These are phyloP conservation scores for Tortrix viridana DNA, from an alignment of 2,888 invertebrate species.

Conservation along the genomic window DNA sequence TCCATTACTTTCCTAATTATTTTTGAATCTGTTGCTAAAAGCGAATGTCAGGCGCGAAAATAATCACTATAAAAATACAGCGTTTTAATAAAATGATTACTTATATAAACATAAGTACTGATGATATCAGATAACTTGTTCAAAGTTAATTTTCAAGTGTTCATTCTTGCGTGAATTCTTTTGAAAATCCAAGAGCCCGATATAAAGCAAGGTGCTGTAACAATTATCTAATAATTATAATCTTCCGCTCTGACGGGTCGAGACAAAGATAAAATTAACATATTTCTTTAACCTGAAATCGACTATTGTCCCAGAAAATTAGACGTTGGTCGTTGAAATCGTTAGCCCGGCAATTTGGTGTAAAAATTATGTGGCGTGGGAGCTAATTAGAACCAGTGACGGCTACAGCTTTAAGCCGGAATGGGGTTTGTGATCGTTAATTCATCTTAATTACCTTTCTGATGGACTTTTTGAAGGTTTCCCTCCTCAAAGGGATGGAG, in stretches of 20 bases:
- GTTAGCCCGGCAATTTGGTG: constrained; percentile 69
- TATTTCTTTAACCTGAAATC: constrained; percentile 77
- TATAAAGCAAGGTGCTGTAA: constrained; percentile 63
- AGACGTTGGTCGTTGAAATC: constrained; percentile 70
- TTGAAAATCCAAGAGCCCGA: constrained; percentile 56
- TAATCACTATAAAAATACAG: too few relatives aligned
- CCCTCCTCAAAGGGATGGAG: constrained; percentile 52
- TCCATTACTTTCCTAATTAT: too few relatives aligned
- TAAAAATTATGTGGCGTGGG: constrained; percentile 72
- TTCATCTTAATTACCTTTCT: constrained; percentile 71
- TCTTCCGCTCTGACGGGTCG: constrained; percentile 75
- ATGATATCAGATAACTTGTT: constrained; percentile 40
- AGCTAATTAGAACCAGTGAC: constrained; percentile 64
- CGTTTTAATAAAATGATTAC: too few relatives aligned
- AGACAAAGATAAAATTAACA: constrained; percentile 80
- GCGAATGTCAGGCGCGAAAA: too few relatives aligned
- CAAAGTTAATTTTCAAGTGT: constrained; percentile 44
- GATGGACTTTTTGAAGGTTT: constrained; percentile 60
- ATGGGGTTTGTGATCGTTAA: constrained; percentile 62
- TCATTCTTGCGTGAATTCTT: constrained; percentile 51
- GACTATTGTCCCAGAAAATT: constrained; percentile 80
- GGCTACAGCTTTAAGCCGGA: constrained; percentile 44
- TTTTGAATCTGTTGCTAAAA: too few relatives aligned
- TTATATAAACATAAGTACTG: constrained; percentile 14
- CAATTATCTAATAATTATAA: constrained; percentile 79